phyloP scores from a whole-genome alignment of 2,888 invertebrate species.

The Alentia gelatinosa region DNA sequence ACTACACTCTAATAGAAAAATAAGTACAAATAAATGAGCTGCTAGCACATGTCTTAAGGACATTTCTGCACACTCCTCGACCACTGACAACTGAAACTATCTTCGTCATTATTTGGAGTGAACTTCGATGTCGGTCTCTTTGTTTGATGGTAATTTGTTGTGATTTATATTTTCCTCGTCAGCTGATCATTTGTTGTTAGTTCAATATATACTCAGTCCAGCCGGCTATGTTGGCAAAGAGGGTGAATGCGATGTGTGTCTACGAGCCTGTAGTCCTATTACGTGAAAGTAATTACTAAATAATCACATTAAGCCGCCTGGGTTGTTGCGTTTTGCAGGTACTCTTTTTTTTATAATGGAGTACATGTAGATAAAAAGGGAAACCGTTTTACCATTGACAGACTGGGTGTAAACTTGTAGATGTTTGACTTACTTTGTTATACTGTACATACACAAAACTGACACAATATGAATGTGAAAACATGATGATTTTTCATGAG shows the following conservation, averaged over 20 bases:
- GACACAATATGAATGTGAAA: background rate
- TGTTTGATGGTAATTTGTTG: no score
- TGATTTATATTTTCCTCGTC: no score
- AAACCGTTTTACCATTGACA: background rate
- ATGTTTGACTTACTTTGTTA: background rate
- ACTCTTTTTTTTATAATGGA: background rate
- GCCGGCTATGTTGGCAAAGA: background rate
- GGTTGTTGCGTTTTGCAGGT: background rate
- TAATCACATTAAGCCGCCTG: background rate
- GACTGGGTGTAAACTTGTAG: background rate
- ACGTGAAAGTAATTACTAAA: background rate
- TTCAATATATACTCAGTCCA: no score
- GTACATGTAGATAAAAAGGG: background rate
- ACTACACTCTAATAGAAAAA: no score
- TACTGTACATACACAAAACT: background rate
- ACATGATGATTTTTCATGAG: background rate
- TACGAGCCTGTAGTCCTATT: background rate
- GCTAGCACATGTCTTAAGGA: no score
- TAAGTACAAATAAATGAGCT: no score
- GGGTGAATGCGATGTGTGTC: background rate
- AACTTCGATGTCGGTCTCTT: no score
- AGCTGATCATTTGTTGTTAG: no score
- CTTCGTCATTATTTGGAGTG: no score
- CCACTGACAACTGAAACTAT: no score
- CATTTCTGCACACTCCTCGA: no score